Conservation (phyloP, 2,113 vertebrate genomes). For the Anoura caudifer region DNA sequence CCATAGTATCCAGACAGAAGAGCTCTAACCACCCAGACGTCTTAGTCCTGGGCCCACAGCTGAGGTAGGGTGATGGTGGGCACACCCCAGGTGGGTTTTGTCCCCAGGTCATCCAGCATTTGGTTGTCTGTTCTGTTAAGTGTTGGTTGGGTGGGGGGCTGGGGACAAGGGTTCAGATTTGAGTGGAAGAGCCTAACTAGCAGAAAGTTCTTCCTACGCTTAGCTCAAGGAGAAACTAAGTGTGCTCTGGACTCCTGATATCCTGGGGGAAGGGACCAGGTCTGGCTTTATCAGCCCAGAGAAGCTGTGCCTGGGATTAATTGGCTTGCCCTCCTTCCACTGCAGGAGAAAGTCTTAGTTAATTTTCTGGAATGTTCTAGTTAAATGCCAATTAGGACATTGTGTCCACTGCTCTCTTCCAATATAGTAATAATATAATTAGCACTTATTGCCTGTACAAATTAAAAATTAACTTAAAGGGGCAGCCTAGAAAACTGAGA, state of each 20-base stretch:
- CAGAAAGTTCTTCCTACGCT: neutral
- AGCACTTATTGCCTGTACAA: slow-evolving; percentile 82
- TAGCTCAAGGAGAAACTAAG: neutral
- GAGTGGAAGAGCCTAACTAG: neutral
- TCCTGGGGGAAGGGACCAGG: neutral
- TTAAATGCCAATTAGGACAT: slow-evolving; percentile 84
- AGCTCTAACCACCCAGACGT: neutral
- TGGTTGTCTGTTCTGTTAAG: neutral
- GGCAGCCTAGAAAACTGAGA: slow-evolving; percentile 74
- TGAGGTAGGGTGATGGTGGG: neutral
- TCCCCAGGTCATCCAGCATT: neutral
- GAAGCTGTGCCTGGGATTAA: slow-evolving; percentile 61
- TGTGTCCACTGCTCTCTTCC: slow-evolving; percentile 79
- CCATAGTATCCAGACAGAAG: neutral
- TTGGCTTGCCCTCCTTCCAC: slow-evolving; percentile 72
- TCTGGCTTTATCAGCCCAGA: neutral
- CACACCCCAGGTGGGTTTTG: neutral
- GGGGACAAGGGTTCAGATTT: neutral
- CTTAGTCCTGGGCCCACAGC: neutral
- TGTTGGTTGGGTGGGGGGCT: too few relatives aligned
- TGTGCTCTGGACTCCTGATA: neutral
- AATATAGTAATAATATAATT: slow-evolving; percentile 86
- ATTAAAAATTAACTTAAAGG: slow-evolving; percentile 81
- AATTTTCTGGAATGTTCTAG: slow-evolving; percentile 81
- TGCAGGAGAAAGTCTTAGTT: slow-evolving; percentile 69